Conservation (phyloP, 1,140 invertebrate species). For the Neodiprion lecontei region DNA sequence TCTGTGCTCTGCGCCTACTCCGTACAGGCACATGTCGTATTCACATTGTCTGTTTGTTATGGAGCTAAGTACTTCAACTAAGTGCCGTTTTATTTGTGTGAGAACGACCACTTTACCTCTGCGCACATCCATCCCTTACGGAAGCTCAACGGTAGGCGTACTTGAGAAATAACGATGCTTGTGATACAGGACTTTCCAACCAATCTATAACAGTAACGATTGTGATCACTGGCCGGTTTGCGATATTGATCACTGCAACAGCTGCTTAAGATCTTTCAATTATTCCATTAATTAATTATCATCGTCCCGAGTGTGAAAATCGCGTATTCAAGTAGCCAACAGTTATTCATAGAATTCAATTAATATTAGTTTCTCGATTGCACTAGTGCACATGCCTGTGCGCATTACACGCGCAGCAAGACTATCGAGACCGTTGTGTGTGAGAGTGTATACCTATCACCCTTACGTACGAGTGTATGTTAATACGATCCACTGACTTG, state of each 20-base stretch:
- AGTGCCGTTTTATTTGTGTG: conserved; percentile 62
- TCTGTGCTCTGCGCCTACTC: conserved; percentile 37
- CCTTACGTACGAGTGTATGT: background rate
- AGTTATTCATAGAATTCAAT: background rate
- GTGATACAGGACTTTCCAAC: background rate
- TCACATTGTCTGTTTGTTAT: conserved; percentile 58
- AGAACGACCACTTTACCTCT: conserved; percentile 52
- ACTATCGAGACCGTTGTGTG: too few relatives aligned
- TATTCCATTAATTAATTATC: too few relatives aligned
- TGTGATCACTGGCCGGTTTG: too few relatives aligned
- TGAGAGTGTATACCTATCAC: too few relatives aligned
- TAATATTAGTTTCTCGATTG: background rate
- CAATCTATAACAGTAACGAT: background rate
- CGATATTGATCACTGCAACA: too few relatives aligned
- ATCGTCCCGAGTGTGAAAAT: too few relatives aligned
- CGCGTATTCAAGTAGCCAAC: background rate
- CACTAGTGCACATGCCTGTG: too few relatives aligned
- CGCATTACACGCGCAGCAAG: too few relatives aligned
- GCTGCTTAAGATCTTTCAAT: too few relatives aligned
- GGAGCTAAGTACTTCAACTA: conserved; percentile 56
- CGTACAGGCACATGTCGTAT: conserved; percentile 55
- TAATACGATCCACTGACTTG: conserved; percentile 39
- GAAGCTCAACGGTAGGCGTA: background rate
- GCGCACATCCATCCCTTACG: background rate
- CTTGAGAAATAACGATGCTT: conserved; percentile 2